Evolutionary conservation across 2,888 invertebrate genomes (phyloP).

Genomic region (Copidosoma aretas): DNA sequence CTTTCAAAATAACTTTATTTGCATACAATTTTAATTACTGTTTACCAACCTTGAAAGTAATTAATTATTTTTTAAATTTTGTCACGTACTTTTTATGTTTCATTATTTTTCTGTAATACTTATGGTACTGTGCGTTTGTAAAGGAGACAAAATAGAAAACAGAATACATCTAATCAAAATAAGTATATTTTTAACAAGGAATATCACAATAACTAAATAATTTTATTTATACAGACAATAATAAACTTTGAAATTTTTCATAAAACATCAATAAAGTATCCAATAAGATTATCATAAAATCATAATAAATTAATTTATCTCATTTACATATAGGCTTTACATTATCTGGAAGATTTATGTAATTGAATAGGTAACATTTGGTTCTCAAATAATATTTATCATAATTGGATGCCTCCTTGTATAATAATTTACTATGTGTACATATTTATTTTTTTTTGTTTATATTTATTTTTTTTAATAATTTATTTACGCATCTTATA

Average conservation of each 20-base stretch:
- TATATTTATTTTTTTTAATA: conserved; percentile 14
- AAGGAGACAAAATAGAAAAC: not conserved
- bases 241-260: conserved; percentile 30
- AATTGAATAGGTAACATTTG: conserved; percentile 35
- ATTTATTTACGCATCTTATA: conserved; percentile 27
- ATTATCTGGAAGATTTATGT: conserved; percentile 35
- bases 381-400: conserved; percentile 23
- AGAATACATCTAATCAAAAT: conserved; percentile 24
- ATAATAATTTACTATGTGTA: conserved; percentile 24
- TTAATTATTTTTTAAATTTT: too few relatives aligned
- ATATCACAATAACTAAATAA: conserved; percentile 34
- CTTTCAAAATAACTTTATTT: too few relatives aligned
- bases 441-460: conserved; percentile 25
- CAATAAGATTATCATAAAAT: conserved; percentile 30
- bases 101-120: too few relatives aligned
- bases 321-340: conserved; percentile 21
- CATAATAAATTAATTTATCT: conserved; percentile 36
- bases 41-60: too few relatives aligned
- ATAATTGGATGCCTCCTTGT: conserved; percentile 25
- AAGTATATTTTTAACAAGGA: conserved; percentile 37
- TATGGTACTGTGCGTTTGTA: too few relatives aligned
- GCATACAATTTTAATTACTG: too few relatives aligned
- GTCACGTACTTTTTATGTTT: too few relatives aligned
- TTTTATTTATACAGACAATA: conserved; percentile 25
- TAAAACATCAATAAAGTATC: conserved; percentile 31